Percentiles rank a stretch among this genome's conserved stretches.
Conservation (phyloP, 2,113 vertebrate species). For the Dipodomys merriami region DNA sequence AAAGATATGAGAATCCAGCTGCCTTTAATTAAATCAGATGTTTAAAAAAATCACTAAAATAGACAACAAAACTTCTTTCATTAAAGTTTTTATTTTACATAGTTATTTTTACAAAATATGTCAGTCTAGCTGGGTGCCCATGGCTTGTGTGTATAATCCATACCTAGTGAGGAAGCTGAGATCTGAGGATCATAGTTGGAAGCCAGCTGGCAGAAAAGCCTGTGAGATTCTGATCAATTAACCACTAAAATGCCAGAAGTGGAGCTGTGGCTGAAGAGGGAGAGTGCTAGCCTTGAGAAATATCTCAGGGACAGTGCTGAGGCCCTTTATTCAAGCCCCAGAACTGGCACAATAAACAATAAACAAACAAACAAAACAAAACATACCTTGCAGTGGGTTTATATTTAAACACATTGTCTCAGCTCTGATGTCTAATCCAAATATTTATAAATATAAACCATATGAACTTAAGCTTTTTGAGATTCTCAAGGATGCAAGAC, state of each 20-base stretch:
- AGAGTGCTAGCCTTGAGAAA: too few relatives aligned
- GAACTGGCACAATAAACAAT: too few relatives aligned
- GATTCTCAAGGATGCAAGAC: neutral
- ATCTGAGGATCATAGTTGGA: too few relatives aligned
- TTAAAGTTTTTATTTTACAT: neutral
- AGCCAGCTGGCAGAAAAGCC: too few relatives aligned
- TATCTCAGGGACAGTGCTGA: too few relatives aligned
- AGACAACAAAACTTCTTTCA: neutral
- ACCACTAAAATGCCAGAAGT: too few relatives aligned
- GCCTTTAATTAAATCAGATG: slow-evolving; percentile 23
- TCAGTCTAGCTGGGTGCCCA: neutral
- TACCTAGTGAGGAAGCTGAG: too few relatives aligned
- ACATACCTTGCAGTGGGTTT: neutral
- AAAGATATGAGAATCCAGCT: neutral
- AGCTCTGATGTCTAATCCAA: neutral
- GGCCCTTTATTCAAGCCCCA: too few relatives aligned
- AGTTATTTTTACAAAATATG: slow-evolving; percentile 26
- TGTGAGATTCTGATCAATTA: too few relatives aligned
- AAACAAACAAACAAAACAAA: too few relatives aligned
- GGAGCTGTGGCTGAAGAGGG: too few relatives aligned
- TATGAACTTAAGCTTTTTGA: neutral
- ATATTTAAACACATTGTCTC: neutral
- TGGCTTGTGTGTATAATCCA: too few relatives aligned
- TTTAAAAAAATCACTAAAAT: slow-evolving; percentile 3
- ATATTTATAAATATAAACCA: slow-evolving; percentile 31